Evolutionary conservation across 2,113 vertebrate species (phyloP).

Genomic region (Suncus etruscus): DNA sequence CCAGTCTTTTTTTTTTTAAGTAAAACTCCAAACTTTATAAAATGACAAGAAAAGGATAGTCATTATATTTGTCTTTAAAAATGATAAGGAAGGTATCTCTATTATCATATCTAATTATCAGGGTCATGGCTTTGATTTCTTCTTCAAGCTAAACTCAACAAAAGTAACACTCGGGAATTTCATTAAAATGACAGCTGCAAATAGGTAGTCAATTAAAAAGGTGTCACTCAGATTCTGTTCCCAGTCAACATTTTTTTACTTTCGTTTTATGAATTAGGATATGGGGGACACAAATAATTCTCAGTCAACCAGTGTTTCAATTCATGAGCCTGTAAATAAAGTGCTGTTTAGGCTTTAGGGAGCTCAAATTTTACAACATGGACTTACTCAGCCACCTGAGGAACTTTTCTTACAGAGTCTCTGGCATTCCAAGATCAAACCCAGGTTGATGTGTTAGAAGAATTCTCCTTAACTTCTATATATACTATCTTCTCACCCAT

Average conservation of each 20-base stretch:
- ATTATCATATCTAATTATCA: background rate
- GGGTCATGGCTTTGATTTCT: background rate
- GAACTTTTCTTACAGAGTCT: too few relatives aligned
- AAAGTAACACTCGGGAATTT: background rate
- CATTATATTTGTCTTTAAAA: background rate
- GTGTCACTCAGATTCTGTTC: background rate
- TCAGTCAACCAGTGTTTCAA: background rate
- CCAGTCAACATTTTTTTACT: too few relatives aligned
- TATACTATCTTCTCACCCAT: too few relatives aligned
- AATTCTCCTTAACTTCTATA: too few relatives aligned
- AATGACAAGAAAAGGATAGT: background rate
- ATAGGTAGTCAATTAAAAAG: background rate
- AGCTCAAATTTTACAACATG: too few relatives aligned
- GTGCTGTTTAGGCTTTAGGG: too few relatives aligned
- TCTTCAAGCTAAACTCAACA: accelerated
- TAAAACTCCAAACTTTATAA: background rate
- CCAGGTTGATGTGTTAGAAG: too few relatives aligned
- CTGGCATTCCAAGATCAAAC: too few relatives aligned
- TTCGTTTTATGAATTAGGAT: too few relatives aligned
- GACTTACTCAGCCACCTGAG: too few relatives aligned
- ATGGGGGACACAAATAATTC: too few relatives aligned
- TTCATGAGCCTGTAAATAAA: too few relatives aligned
- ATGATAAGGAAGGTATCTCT: background rate
- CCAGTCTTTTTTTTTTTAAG: background rate
- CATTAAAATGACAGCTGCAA: background rate